A percentile compares a stretch with the other conserved stretches of the same genome.
Conservation (phyloP, 2,797 vertebrate species). For the Antrozous pallidus region DNA sequence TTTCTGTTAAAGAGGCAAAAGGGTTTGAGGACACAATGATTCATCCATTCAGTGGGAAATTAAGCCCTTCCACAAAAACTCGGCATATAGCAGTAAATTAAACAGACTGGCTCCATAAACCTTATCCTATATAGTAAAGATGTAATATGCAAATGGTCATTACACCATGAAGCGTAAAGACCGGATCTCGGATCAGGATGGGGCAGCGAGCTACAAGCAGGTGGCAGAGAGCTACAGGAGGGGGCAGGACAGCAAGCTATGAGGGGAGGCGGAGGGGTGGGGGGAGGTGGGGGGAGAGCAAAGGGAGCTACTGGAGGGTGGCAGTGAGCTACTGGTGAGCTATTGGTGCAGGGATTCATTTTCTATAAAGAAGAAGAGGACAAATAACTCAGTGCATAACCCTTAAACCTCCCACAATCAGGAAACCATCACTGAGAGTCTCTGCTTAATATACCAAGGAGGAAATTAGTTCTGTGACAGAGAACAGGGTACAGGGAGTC, state of each 20-base stretch:
- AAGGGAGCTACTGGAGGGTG: no score
- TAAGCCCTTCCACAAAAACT: background rate
- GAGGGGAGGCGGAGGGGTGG: no score
- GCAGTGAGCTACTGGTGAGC: no score
- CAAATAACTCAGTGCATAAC: background rate
- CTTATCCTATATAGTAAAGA: background rate
- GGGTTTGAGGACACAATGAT: background rate
- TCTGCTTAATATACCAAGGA: background rate
- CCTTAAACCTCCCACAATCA: background rate
- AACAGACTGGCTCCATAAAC: background rate
- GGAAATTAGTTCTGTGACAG: background rate
- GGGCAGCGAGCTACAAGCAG: no score
- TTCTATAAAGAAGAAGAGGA: background rate
- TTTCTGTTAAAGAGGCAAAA: conserved; percentile 66
- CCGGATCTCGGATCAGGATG: no score
- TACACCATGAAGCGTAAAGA: no score
- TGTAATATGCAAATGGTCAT: no score
- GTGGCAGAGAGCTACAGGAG: no score
- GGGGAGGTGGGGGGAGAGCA: no score
- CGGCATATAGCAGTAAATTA: background rate
- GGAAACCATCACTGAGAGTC: background rate
- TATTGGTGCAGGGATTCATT: background rate
- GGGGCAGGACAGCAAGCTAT: no score
- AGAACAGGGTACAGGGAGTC: background rate
- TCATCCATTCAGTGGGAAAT: background rate